These are phyloP conservation scores for Helicoverpa zea DNA, from an alignment of 1,140 invertebrate species.

Conservation along the genomic window DNA sequence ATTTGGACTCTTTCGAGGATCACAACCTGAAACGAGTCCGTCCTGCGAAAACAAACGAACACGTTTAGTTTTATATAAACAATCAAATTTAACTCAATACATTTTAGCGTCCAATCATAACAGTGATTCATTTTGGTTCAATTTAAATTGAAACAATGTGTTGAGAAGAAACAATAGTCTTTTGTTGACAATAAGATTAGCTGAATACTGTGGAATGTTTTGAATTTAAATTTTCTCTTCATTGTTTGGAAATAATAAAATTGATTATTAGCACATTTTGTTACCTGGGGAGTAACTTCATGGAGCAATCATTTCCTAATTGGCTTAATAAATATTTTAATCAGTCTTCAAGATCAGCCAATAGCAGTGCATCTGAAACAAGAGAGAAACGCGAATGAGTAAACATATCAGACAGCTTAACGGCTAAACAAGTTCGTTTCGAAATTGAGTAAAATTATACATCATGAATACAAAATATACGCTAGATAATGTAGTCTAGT, in stretches of 20 bases:
- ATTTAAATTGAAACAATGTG: constrained; percentile 84
- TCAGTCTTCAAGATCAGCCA: constrained; percentile 80
- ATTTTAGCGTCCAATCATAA: constrained; percentile 83
- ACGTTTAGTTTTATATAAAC: constrained; percentile 76
- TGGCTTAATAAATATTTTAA: constrained; percentile 71
- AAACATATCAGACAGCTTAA: constrained; percentile 45
- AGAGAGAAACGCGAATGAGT: constrained; percentile 59
- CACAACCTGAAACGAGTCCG: constrained; percentile 76
- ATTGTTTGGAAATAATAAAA: constrained; percentile 78
- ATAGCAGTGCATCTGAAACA: constrained; percentile 72
- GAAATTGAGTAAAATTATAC: constrained; percentile 59
- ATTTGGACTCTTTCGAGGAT: constrained; percentile 69
- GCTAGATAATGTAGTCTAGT: constrained; percentile 63
- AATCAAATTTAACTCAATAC: constrained; percentile 82
- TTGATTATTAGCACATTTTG: constrained; percentile 55
- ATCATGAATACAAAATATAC: constrained; percentile 50
- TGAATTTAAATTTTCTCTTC: constrained; percentile 81
- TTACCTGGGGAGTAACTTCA: constrained; percentile 68
- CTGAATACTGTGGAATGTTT: constrained; percentile 84
- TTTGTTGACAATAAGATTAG: constrained; percentile 85
- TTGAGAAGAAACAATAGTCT: constrained; percentile 81
- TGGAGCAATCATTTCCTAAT: constrained; percentile 72
- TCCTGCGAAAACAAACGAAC: constrained; percentile 72
- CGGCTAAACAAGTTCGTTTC: constrained; percentile 48
- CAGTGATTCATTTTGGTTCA: constrained; percentile 84